Evolutionary conservation across 2,797 vertebrate species (phyloP).

Genomic region (Ctenochaetus hawaiiensis): DNA sequence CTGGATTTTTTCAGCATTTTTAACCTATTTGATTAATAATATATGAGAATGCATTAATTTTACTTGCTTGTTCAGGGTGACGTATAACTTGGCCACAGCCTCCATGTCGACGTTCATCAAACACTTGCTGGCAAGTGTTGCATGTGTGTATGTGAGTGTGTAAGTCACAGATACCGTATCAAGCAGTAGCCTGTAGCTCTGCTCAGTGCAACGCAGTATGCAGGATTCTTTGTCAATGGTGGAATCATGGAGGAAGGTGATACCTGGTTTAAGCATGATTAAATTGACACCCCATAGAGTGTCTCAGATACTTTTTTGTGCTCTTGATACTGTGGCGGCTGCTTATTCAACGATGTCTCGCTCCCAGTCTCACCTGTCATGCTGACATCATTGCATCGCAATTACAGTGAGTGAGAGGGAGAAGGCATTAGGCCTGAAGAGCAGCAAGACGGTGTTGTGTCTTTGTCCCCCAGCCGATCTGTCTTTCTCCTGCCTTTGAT

Average conservation of each 20-base stretch:
- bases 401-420: conserved; percentile 83
- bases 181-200: conserved; percentile 55
- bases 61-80: conserved; percentile 1
- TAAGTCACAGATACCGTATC: conserved; percentile 75
- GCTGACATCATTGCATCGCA: conserved; percentile 83
- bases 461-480: conserved; percentile 25
- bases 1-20: too few relatives aligned
- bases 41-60: not conserved
- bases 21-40: too few relatives aligned
- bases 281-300: conserved; percentile 88
- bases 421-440: conserved; percentile 58
- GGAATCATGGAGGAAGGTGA: conserved; percentile 82
- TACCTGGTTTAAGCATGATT: conserved; percentile 85
- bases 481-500: conserved; percentile 30
- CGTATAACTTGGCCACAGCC: not conserved
- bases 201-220: conserved; percentile 63
- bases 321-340: conserved; percentile 76
- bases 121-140: conserved; percentile 39
- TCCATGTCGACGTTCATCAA: conserved; percentile 9
- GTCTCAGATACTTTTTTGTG: conserved; percentile 82
- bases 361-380: conserved; percentile 82
- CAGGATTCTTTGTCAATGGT: conserved; percentile 82
- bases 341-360: conserved; percentile 84
- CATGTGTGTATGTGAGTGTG: conserved; percentile 38
- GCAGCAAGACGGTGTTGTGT: conserved; percentile 49